These are phyloP conservation scores for Varecia variegata DNA, from an alignment of 2,797 vertebrate genomes.

Conservation along the genomic window DNA sequence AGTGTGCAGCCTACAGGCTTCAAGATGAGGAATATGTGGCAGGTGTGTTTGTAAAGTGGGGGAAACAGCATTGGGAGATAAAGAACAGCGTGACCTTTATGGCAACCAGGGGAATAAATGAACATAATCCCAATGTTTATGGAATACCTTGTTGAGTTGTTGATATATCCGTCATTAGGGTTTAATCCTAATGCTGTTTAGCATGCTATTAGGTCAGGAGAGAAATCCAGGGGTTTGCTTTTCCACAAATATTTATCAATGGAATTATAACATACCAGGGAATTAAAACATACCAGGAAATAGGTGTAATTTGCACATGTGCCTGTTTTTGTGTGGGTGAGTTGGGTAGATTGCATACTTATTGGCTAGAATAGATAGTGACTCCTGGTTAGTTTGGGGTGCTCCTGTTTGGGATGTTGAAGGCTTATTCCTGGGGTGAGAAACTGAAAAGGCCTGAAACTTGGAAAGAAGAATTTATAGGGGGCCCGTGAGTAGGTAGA, in stretches of 20 bases:
- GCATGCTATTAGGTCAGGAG: conserved; percentile 39
- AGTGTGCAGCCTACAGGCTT: neutral
- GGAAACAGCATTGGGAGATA: neutral
- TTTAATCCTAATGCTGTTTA: conserved; percentile 48
- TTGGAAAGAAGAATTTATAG: neutral
- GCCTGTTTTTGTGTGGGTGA: neutral
- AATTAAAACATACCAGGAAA: conserved; percentile 50
- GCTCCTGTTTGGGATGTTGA: neutral
- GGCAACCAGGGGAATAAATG: conserved; percentile 8
- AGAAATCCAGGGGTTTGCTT: conserved; percentile 49
- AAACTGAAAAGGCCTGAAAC: neutral
- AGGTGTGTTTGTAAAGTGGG: neutral
- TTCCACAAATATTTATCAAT: conserved; percentile 62
- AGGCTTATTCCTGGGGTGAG: neutral
- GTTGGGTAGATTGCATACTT: neutral
- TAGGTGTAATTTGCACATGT: neutral
- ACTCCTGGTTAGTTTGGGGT: neutral
- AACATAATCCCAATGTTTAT: conserved; percentile 43
- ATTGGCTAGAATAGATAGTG: neutral
- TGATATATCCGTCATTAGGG: neutral
- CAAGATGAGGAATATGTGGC: neutral
- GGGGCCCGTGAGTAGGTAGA: neutral
- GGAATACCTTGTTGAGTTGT: conserved; percentile 12
- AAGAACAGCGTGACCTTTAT: neutral
- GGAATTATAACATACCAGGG: neutral